phyloP scores from a whole-genome alignment of 2,113 vertebrate genomes.

The Prunella himalayana region DNA sequence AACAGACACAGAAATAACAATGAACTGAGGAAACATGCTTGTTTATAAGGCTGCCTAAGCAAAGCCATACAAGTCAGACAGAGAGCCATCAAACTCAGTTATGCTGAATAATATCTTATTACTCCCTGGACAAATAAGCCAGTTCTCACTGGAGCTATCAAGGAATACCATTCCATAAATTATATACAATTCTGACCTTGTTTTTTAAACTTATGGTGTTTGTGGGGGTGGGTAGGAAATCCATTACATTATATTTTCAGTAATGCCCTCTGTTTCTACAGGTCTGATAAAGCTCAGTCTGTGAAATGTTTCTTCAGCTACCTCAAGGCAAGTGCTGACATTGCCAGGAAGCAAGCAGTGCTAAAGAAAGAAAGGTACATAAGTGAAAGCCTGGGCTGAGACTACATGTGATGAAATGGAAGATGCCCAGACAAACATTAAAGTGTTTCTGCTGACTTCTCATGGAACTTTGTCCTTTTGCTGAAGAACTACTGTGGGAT shows the following conservation, averaged over 20 bases:
- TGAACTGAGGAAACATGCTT: not conserved
- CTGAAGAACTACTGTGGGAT: not conserved
- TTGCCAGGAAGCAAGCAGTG: not conserved
- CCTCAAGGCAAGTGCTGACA: not conserved
- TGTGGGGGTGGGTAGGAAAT: not conserved
- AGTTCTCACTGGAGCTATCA: not conserved
- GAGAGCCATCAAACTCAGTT: not conserved
- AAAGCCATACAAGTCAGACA: not conserved
- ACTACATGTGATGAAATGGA: not conserved
- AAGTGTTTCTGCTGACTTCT: not conserved
- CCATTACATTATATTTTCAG: not conserved
- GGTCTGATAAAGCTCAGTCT: not conserved
- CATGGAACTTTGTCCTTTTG: not conserved
- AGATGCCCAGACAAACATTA: not conserved
- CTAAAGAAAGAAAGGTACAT: not conserved
- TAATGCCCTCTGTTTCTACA: not conserved
- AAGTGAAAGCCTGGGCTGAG: not conserved
- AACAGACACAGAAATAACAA: not conserved
- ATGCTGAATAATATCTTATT: not conserved
- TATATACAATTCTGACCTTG: not conserved
- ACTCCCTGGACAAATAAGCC: not conserved
- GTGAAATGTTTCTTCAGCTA: not conserved
- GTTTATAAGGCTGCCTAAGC: not conserved
- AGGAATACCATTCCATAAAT: not conserved
- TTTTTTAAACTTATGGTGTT: not conserved